Base-by-base conservation (phyloP, 2,888 invertebrate species). In the Protonemura montana region DNA sequence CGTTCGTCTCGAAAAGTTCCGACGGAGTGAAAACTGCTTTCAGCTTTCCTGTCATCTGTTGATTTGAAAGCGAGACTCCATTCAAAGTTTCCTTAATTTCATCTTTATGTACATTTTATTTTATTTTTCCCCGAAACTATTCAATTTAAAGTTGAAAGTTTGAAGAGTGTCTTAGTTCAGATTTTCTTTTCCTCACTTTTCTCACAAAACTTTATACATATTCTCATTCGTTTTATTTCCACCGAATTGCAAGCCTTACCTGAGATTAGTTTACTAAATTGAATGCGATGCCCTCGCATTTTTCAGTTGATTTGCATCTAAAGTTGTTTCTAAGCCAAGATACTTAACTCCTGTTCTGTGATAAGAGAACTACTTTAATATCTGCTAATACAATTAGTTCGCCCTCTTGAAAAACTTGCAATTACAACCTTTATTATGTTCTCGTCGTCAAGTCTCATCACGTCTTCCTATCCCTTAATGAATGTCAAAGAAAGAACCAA, bases 81-180 rank as follows among this genome's bases (percentile, higher is more conserved):
- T 84, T 76, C 59, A 42, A 76, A 84, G 59, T 84, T 84, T 26
- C 28, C 59, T 28, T 41, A 27, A 41, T 83, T 59, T 82, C 82
- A 35, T 82, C 30, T 30, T 82, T 26, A n/a, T 41, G 26, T 41
- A 41, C 25, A 26, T 41, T 41, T 41, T 82, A 30, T 82, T 82
- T 41, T 41, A 82, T 41, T 41, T 41, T 26, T 13, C 26, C 21
- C 29, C 27, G 29, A 84, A 59, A 76, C 27, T 84, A 59, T 76
- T 84, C 59, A 76, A 84, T 84, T 84, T 76, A 84, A 84, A 59
- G 84, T 84, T 84, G 84, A 76, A 76, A 84, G 59, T 59, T 84
- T 84, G 16, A 81, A 30, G 26, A 30, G 29, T 29, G n/a, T 29
- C 30, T n/a, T 78, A 78, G 78, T 28, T 78, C 59, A 59, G 59